A percentile compares a stretch with the other conserved stretches of the same genome.
Evolutionary conservation across 2,797 vertebrate species (phyloP).

Genomic region (Pangasius mekongensis): DNA sequence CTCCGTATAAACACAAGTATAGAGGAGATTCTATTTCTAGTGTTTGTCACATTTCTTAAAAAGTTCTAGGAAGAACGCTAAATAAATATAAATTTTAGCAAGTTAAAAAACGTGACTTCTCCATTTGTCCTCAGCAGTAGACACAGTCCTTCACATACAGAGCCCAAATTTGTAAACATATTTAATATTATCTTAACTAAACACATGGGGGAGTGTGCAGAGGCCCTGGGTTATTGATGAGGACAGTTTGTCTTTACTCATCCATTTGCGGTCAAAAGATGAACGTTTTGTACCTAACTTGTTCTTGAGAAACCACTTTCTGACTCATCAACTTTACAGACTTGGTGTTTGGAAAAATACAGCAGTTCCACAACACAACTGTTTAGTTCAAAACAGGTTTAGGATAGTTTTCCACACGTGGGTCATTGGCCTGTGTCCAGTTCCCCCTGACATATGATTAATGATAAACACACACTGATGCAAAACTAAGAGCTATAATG

Average conservation of each 20-base stretch:
- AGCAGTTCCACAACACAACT: not conserved
- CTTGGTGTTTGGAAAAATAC: not conserved
- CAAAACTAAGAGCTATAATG: slow-evolving; percentile 11
- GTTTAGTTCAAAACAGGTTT: not conserved
- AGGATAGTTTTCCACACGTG: not conserved
- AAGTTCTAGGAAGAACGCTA: not conserved
- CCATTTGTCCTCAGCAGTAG: slow-evolving; percentile 7
- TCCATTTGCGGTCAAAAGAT: slow-evolving; percentile 20
- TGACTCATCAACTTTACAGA: slow-evolving; percentile 2
- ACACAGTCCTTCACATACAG: slow-evolving; percentile 16
- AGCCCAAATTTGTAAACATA: slow-evolving; percentile 28
- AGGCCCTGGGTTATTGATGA: slow-evolving; percentile 31
- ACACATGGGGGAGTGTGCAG: slow-evolving; percentile 26
- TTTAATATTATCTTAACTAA: slow-evolving; percentile 47
- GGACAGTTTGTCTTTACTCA: slow-evolving; percentile 35
- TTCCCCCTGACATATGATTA: not conserved
- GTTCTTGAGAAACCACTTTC: slow-evolving; percentile 22
- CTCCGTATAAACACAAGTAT: not conserved
- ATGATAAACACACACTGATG: slow-evolving; percentile 9
- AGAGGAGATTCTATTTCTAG: not conserved
- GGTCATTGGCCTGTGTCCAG: not conserved
- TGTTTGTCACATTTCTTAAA: not conserved
- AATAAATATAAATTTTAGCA: not conserved
- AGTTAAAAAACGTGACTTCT: slow-evolving; percentile 3
- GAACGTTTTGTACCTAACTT: slow-evolving; percentile 24